Evolutionary conservation across 2,113 vertebrate genomes (phyloP), one percentile per base, ranked within the genome.

Genomic region (Apodemus sylvaticus): DNA sequence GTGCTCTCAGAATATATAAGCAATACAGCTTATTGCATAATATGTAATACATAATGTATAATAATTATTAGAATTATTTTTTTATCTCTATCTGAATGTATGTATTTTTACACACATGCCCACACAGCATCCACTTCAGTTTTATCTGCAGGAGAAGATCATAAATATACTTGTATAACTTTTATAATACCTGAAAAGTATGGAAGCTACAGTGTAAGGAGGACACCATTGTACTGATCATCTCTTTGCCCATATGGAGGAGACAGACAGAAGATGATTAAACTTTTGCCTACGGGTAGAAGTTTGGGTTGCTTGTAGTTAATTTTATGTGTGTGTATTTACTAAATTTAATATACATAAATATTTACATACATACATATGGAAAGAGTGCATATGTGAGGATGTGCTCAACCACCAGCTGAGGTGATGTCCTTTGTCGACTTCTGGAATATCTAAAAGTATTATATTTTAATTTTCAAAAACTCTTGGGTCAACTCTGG

Each of bases 401-500:
- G 19, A 10, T n/a, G 19, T 14, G 36, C 22, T n/a, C 20, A n/a
- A 39, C 20, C 36, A 58, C 36, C 20, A 81, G 36, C 11, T n/a
- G 22, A 14, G 19, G 36, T 81, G 34, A 81, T 5, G 11, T 39
- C 8, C 36, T 78, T 1, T 64, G 34, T 68, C 26, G 68, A 73
- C 26, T 51, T 78, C 45, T 22, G 16, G 22, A 55, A 31, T 68
- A 78, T 17, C 68, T 76, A 9, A 3, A 82, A 60, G 34, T 55
- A 51, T 51, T 92, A 60, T 45, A 58, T 73, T 95, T 94, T 93
- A 88, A 74, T 93, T 94, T 34, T 76, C 22, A 81, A 58, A 83
- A 93, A 66, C 22, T 71, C 39, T 90, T 92, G n/a, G 83, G 20
- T 94, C 78, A 74, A 81, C 79, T 29, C 58, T 42, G 17, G 48